Evolutionary conservation across 2,797 vertebrate genomes (phyloP).

Genomic region (Brachyalestes nurse): DNA sequence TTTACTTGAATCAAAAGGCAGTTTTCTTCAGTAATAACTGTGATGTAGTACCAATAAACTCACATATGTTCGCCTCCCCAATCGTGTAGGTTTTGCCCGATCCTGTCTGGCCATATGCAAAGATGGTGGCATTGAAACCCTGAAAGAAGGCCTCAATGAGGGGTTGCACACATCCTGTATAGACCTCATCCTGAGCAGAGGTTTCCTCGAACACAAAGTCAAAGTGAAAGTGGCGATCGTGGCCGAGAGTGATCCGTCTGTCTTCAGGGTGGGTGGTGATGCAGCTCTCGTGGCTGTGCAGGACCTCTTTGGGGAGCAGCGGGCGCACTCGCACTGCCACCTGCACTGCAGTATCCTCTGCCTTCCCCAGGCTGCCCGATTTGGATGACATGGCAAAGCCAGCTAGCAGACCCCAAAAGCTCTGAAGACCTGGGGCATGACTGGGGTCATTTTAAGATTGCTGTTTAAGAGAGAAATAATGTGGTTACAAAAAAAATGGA

Average conservation of each 20-base stretch:
- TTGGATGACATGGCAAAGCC: constrained; percentile 80
- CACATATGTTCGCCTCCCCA: constrained; percentile 93
- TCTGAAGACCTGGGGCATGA: constrained; percentile 46
- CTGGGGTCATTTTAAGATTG: constrained; percentile 61
- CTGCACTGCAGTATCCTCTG: constrained; percentile 85
- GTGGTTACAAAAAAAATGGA: neutral
- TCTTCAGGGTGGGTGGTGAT: constrained; percentile 80
- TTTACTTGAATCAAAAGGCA: neutral
- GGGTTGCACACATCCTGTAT: constrained; percentile 86
- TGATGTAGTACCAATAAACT: constrained; percentile 66
- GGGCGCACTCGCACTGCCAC: constrained; percentile 90
- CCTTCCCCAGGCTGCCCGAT: constrained; percentile 69
- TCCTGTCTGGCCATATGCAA: constrained; percentile 96
- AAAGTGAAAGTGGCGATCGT: constrained; percentile 86
- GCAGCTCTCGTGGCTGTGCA: constrained; percentile 89
- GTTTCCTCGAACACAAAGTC: constrained; percentile 87
- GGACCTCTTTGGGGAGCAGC: constrained; percentile 89
- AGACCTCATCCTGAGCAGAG: constrained; percentile 87
- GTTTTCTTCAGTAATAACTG: neutral
- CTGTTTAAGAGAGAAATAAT: constrained; percentile 45
- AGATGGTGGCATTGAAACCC: constrained; percentile 94
- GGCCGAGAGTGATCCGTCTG: constrained; percentile 84
- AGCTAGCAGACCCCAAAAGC: constrained; percentile 39
- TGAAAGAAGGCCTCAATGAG: constrained; percentile 94
- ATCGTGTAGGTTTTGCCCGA: constrained; percentile 97